Evolutionary conservation across 2,797 vertebrate species (phyloP), one percentile per base, ranked within the genome.

Genomic region (Denticeps clupeoides): DNA sequence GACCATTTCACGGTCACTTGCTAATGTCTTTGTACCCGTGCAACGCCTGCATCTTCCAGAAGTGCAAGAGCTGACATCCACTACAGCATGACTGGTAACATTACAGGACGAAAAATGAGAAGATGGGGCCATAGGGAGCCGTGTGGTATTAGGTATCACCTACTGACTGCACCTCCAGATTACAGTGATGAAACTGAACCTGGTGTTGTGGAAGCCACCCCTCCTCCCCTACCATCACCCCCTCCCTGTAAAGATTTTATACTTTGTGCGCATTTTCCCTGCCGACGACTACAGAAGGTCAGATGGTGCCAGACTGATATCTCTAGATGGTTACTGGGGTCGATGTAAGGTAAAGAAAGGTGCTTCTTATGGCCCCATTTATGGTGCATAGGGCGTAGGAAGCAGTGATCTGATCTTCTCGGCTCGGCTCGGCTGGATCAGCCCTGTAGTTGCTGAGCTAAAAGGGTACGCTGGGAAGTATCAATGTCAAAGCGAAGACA

Each of bases 401-500:
- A n/a, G n/a, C n/a, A n/a, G n/a, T n/a, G n/a, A n/a, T 25, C 24
- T 4, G 24, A 51, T 59, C 84, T 79, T 77, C 74, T 70, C 58
- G 55, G 71, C 77, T 64, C 60, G 44, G 64, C 25, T 42, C 43
- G 59, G 42, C 33, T 74, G 68, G 66, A 65, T 66, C 3, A 8
- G 35, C n/a, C n/a, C n/a, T n/a, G n/a, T n/a, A n/a, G n/a, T n/a
- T n/a, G n/a, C n/a, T n/a, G n/a, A 41, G 56, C 65, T 65, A 58
- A 62, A 56, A 74, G 65, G 49, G 29, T 53, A 71, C 75, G 78
- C 68, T 57, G 58, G 64, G 56, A 67, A 82, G 72, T 77, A 74
- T 75, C 69, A 70, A 53, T 81, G 72, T 78, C 78, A 74, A 67
- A 23, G 41, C 67, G 71, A 78, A 82, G 79, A 74, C 46, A 63